Conservation (phyloP, 2,888 invertebrate genomes). For the Falcaria lacertinaria region DNA sequence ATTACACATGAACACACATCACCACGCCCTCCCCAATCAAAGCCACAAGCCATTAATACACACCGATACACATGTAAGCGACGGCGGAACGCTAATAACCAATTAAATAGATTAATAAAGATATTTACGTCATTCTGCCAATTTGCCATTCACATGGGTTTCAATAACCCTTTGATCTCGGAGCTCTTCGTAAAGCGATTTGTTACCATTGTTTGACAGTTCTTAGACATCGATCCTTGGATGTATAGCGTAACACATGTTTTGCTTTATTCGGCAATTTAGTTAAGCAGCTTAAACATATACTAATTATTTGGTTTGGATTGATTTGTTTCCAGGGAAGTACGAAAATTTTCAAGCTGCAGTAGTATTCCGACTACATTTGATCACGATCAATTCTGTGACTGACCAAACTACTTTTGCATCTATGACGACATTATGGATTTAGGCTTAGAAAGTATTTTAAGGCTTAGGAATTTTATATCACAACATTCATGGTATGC, state of each 20-base stretch:
- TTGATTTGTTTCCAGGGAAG: too few relatives aligned
- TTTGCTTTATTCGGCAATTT: constrained; percentile 30
- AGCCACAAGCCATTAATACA: constrained; percentile 56
- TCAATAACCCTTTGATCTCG: constrained; percentile 64
- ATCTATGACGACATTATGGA: too few relatives aligned
- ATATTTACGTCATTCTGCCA: constrained; percentile 63
- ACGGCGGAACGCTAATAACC: constrained; percentile 65
- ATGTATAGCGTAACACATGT: constrained; percentile 35
- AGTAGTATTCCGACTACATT: too few relatives aligned
- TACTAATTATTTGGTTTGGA: too few relatives aligned
- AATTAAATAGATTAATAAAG: constrained; percentile 76
- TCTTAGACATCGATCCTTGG: constrained; percentile 45
- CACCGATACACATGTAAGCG: constrained; percentile 53
- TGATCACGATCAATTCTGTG: too few relatives aligned
- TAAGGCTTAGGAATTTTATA: too few relatives aligned
- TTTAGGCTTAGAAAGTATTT: too few relatives aligned
- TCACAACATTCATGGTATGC: not conserved
- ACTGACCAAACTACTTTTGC: too few relatives aligned
- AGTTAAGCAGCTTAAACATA: constrained; percentile 20
- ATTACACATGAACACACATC: constrained; percentile 18
- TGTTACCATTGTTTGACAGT: constrained; percentile 62
- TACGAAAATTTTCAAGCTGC: too few relatives aligned
- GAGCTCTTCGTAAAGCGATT: constrained; percentile 51
- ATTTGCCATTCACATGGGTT: constrained; percentile 57
- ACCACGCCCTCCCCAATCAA: constrained; percentile 46